Percentiles rank a stretch among this genome's conserved stretches.
These are phyloP conservation scores for Clarias pachynema DNA, from an alignment of 2,797 vertebrate genomes.

Conservation along the genomic window DNA sequence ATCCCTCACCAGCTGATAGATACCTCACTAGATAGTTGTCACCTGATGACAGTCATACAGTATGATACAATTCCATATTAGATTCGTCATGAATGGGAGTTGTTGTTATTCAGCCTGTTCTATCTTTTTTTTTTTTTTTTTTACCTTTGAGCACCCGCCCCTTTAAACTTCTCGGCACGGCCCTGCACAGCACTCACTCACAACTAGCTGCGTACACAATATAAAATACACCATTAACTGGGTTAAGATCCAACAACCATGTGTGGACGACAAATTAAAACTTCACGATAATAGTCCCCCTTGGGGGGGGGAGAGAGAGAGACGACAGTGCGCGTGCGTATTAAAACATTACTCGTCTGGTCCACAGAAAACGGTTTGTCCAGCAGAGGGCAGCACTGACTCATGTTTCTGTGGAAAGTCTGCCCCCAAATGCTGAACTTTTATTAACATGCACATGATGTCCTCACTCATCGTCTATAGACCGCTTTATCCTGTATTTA, in stretches of 20 bases:
- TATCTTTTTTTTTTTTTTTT: no score
- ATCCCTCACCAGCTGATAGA: no score
- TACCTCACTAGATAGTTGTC: no score
- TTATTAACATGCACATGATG: not conserved
- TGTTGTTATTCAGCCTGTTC: no score
- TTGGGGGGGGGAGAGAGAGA: no score
- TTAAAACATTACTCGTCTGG: not conserved
- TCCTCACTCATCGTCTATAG: not conserved
- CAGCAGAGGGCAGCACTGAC: constrained; percentile 4
- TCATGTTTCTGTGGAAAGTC: not conserved
- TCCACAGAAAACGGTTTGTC: not conserved
- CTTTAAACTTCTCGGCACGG: no score
- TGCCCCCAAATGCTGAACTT: not conserved
- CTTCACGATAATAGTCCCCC: not conserved
- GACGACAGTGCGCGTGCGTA: not conserved
- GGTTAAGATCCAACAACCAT: not conserved
- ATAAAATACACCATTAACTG: not conserved
- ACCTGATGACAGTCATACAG: no score
- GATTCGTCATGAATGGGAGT: no score
- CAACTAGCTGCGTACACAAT: not conserved
- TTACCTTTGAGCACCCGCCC: no score
- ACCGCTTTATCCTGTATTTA: no score
- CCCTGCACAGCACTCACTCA: no score
- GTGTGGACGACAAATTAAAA: not conserved
- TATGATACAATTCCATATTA: no score